Evolutionary conservation across 1,140 invertebrate genomes (phyloP).

Genomic region (Drosophila murphyi): DNA sequence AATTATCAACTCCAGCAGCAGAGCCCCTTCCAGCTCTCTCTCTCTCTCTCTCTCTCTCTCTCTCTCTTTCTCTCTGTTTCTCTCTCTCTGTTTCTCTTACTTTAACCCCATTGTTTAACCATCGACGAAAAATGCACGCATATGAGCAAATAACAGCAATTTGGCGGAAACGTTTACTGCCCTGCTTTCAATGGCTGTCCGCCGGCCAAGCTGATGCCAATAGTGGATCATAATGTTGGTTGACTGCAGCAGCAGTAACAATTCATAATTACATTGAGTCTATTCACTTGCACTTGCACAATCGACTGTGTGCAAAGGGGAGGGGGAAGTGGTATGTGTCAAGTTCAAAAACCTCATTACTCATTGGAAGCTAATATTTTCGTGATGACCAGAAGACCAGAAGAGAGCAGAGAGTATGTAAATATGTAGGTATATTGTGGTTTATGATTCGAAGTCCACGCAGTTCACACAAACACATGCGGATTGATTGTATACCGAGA

Average conservation of each 20-base stretch:
- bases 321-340: neutral
- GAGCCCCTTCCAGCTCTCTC: too few relatives aligned
- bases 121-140: constrained; percentile 58
- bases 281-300: constrained; percentile 5
- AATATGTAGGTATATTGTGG: constrained; percentile 67
- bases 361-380: constrained; percentile 47
- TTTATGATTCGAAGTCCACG: constrained; percentile 55
- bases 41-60: neutral
- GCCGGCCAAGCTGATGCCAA: neutral
- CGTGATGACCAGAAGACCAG: constrained; percentile 27
- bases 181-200: constrained; percentile 25
- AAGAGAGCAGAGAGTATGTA: constrained; percentile 16
- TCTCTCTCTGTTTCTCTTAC: constrained; percentile 1
- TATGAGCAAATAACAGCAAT: constrained; percentile 66
- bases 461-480: constrained; percentile 5
- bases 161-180: constrained; percentile 42
- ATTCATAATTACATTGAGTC: neutral
- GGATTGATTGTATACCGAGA: neutral
- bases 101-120: constrained; percentile 39
- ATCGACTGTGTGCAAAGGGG: neutral
- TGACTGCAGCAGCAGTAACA: constrained; percentile 15
- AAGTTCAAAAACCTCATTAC: constrained; percentile 75
- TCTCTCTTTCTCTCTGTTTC: neutral
- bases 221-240: constrained; percentile 11
- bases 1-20: too few relatives aligned